Percentiles rank a stretch among this genome's conserved stretches.
These are phyloP conservation scores for Hoplostethus mediterraneus DNA, from an alignment of 2,797 vertebrate species.

Conservation along the genomic window DNA sequence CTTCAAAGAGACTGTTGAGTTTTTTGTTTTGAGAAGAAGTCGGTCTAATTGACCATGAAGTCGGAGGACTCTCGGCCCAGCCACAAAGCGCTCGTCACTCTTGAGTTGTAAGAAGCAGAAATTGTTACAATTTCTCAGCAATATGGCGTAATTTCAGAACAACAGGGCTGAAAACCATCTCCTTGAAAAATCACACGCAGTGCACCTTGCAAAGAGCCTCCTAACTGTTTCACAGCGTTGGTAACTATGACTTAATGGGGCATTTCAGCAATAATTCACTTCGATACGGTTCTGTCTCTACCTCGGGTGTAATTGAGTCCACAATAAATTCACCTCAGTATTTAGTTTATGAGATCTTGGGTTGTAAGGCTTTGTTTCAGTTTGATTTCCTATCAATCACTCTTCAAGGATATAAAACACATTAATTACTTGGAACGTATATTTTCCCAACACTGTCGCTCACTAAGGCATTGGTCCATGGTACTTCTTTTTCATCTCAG, in stretches of 20 bases:
- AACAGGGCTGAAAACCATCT: constrained; percentile 28
- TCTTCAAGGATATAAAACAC: constrained; percentile 26
- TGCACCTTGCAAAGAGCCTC: not conserved
- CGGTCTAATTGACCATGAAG: constrained; percentile 38
- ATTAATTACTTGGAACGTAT: constrained; percentile 4
- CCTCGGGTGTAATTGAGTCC: not conserved
- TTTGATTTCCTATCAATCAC: constrained; percentile 3
- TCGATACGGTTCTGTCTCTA: not conserved
- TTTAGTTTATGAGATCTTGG: not conserved
- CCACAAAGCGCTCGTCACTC: constrained; percentile 29
- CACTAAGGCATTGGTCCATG: constrained; percentile 26
- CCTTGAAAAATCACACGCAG: constrained; percentile 28
- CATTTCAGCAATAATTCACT: constrained; percentile 10
- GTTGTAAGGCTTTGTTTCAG: constrained; percentile 13
- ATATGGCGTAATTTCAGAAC: constrained; percentile 20
- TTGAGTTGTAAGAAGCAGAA: constrained; percentile 37
- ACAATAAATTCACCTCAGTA: not conserved
- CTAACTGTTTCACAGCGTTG: constrained; percentile 5
- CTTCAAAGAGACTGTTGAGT: constrained; percentile 3
- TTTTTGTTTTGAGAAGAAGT: constrained; percentile 13
- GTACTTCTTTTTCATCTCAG: constrained; percentile 40
- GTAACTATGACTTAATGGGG: not conserved
- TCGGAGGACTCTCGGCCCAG: constrained; percentile 24
- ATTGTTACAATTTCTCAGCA: constrained; percentile 38
- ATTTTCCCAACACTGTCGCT: constrained; percentile 27